Base-by-base conservation (phyloP, 2,797 vertebrate genomes). In the Bryconaethiops microstoma region DNA sequence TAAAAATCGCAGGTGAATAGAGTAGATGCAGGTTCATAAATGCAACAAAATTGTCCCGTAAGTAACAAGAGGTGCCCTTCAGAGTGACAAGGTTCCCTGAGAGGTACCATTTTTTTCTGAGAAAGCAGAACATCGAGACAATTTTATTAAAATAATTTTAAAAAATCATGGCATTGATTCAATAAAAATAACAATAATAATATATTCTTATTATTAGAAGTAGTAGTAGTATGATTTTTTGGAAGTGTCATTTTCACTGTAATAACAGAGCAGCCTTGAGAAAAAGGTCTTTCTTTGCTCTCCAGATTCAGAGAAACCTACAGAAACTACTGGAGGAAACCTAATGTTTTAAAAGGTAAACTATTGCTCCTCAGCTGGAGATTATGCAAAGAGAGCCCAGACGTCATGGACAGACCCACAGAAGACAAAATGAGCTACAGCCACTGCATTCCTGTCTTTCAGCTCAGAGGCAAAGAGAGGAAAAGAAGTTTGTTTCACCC, bases 251-350 rank as follows among this genome's bases (percentile, higher is more conserved):
- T 29, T 8, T 25, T 16, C 21, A 54, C 17, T 71, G 1, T 62
- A 16, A 6, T 48, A 29, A 52, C n/a, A 59, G 17, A 25, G 57
- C 16, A 39, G 35, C 19, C 40, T 52, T 54, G 35, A 74, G n/a
- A 54, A 45, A 23, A 13, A 70, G 12, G 7, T 67, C 0, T 74
- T 39, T 68, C 1, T 82, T 64, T 60, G 71, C 52, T 59, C 74
- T 84, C 2, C 87, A 94, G 94, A 92, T 94, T 65, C 92, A 93
- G 87, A 92, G 88, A 79, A 92, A 90, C 75, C 90, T 94, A 35
- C 91, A 93, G 89, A 90, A 88, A 21, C 88, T 94, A 7, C 82
- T 94, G 88, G 91, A 94, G 0, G 90, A 90, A 76, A 86, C 88
- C 0, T 59, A 79, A n/a, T 91, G 86, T 3, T 2, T 54, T 69